Base-by-base conservation (phyloP, 2,113 vertebrate genomes). In the Prinia subflava region DNA sequence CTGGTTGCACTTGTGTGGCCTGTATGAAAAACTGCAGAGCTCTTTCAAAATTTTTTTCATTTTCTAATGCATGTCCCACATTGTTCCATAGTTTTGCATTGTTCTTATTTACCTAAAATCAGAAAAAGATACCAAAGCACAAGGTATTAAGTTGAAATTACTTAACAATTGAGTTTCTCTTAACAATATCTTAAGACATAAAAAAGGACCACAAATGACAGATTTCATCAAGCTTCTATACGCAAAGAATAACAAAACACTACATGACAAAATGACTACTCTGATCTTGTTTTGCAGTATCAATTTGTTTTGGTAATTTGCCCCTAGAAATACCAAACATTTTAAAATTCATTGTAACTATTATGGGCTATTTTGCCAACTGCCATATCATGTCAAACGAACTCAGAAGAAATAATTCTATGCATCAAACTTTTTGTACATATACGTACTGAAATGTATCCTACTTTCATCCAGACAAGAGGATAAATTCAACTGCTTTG, bases 21-120 rank as follows among this genome's bases (percentile, higher is more conserved):
- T 99, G 99, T 85, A 99, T 98, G 89, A 99, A 99, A 96, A 99
- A 99, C 30, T 96, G 98, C 82, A 99, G 97, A 3, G 99, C 99
- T 96, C 96, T 98, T 79, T 98, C 98, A 91, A 99, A 99, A 90
- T 99, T 98, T 92, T 99, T 99, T 94, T 99, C 99, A 97, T 99
- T 99, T 97, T 99, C 99, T 78, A 99, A 95, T 2, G 99, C 99
- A 57, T 99, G 99, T 14, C 99, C 99, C 22, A 99, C 99, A 88
- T 99, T 99, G 94, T 99, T 99, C 99, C 99, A 99, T 9, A 99
- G 96, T 92, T 99, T 99, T 59, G 99, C 99, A 50, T 99, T 99
- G 95, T 99, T 99, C 97, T 99, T 99, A 98, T 99, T 99, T 59
- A 99, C 99, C 99, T 99, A 95, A 95, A 93, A 88, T 24, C 21